Conservation (phyloP, 1,140 invertebrate genomes). For the Venturia canescens region DNA sequence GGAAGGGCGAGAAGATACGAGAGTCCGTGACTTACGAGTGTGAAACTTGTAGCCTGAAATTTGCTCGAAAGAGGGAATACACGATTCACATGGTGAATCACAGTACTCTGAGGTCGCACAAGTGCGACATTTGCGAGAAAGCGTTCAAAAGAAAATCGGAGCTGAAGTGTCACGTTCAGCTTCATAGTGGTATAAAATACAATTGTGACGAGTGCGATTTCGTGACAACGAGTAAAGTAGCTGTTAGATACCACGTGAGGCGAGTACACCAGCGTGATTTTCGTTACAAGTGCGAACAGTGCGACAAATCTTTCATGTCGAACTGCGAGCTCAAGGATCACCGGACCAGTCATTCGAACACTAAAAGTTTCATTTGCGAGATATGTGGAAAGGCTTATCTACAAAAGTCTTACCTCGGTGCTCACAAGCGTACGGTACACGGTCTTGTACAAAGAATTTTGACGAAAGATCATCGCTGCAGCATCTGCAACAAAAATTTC, state of each 20-base stretch:
- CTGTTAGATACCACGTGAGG: slow-evolving; percentile 44
- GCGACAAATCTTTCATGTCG: slow-evolving; percentile 63
- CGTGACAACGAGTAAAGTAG: slow-evolving; percentile 49
- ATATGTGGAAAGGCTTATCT: slow-evolving; percentile 61
- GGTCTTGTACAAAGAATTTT: neutral
- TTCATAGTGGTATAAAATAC: slow-evolving; percentile 61
- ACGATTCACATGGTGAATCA: slow-evolving; percentile 72
- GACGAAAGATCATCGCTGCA: slow-evolving; percentile 77
- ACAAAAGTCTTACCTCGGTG: neutral
- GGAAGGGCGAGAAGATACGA: neutral
- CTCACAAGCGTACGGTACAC: slow-evolving; percentile 17
- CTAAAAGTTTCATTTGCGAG: slow-evolving; percentile 39
- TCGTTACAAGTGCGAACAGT: slow-evolving; percentile 58
- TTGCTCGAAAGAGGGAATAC: slow-evolving; percentile 6
- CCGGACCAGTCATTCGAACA: slow-evolving; percentile 10
- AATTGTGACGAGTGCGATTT: slow-evolving; percentile 13
- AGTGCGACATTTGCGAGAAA: slow-evolving; percentile 79
- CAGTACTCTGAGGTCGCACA: slow-evolving; percentile 78
- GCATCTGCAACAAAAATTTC: slow-evolving; percentile 72
- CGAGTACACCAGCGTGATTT: slow-evolving; percentile 11
- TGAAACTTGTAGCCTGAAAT: neutral
- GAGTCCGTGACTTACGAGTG: slow-evolving; percentile 7
- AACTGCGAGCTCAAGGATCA: slow-evolving; percentile 34
- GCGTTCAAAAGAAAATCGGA: slow-evolving; percentile 42
- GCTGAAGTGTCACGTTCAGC: slow-evolving; percentile 73